phyloP scores from a whole-genome alignment of 2,888 invertebrate species.

The Ommatoiulus sabulosus region DNA sequence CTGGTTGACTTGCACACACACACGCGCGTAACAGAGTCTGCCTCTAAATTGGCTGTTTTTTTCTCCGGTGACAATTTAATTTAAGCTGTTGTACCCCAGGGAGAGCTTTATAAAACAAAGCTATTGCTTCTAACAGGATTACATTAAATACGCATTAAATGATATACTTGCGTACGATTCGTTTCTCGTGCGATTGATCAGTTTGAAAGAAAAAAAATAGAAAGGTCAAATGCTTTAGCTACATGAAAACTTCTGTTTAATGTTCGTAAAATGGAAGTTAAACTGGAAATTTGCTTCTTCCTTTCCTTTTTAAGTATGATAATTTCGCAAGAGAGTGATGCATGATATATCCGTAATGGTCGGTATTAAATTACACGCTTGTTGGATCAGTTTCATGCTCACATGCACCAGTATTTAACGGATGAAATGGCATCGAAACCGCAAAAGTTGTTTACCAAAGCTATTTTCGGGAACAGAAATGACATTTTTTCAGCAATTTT shows the following conservation, averaged over 20 bases:
- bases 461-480: too few relatives aligned
- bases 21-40: neutral
- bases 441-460: neutral
- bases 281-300: neutral
- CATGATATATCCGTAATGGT: neutral
- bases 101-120: constrained; percentile 15
- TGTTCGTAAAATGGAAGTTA: neutral
- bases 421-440: neutral
- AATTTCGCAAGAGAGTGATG: neutral
- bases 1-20: neutral
- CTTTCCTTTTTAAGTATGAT: neutral
- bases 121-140: neutral
- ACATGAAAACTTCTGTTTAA: neutral
- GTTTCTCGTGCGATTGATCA: neutral
- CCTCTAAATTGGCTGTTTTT: neutral
- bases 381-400: neutral
- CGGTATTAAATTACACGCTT: neutral
- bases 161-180: neutral
- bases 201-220: neutral
- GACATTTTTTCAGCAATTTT: too few relatives aligned
- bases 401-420: neutral
- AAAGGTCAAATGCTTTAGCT: neutral
- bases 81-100: neutral
- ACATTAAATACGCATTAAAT: constrained; percentile 1
- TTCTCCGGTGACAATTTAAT: neutral